Conservation (phyloP, 1,140 invertebrate species). For the Ganaspis sp. region DNA sequence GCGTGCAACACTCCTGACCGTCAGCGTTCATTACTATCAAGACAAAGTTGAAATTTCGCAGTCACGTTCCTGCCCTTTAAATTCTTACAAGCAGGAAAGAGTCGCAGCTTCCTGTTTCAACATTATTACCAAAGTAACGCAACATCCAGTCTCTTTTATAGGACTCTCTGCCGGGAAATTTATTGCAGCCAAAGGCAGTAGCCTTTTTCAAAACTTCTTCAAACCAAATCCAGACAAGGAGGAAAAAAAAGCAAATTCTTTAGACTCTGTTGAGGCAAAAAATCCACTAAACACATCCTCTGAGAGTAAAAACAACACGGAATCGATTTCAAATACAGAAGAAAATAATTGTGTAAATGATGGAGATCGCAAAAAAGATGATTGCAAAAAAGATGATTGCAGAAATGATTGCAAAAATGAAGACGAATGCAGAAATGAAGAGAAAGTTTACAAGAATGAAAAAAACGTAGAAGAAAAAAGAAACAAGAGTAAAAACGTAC, state of each 20-base stretch:
- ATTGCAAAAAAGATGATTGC: not conserved
- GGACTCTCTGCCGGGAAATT: conserved; percentile 89
- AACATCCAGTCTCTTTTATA: conserved; percentile 81
- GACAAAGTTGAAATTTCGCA: conserved; percentile 79
- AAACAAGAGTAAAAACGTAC: not conserved
- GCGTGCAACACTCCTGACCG: conserved; percentile 81
- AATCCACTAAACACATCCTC: not conserved
- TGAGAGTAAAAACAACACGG: not conserved
- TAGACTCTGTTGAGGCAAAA: not conserved
- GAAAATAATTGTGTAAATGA: not conserved
- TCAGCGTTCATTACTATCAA: conserved; percentile 79
- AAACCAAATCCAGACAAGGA: conserved; percentile 58
- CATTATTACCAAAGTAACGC: conserved; percentile 78
- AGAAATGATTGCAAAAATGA: not conserved
- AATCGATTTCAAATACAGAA: not conserved
- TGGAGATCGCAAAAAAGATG: not conserved
- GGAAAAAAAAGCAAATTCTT: not conserved
- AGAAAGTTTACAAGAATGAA: not conserved
- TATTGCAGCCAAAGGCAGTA: conserved; percentile 79
- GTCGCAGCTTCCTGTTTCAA: conserved; percentile 78
- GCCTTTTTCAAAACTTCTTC: conserved; percentile 80
- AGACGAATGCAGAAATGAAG: not conserved
- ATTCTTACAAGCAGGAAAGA: conserved; percentile 79
- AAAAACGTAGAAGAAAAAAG: not conserved
- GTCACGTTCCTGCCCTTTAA: conserved; percentile 77